Base-by-base conservation (phyloP, 2,888 invertebrate species). In the Dioctria linearis region DNA sequence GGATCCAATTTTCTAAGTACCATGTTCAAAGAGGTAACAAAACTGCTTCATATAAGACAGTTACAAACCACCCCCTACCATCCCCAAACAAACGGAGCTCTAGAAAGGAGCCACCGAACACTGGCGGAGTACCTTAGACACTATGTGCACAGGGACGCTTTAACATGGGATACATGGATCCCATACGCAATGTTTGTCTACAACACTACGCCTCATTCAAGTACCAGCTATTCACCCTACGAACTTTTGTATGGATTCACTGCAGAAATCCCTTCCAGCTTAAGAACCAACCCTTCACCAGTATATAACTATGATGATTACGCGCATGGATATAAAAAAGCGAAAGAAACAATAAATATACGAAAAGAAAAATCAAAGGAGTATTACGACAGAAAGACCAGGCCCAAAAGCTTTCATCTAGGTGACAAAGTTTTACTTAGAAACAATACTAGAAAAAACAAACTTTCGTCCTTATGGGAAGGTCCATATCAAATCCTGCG, bases 1-100 rank as follows among this genome's bases (percentile, higher is more conserved):
- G 88, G 87, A 3, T 84, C 85, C 11, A 85, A 88, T 73, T 88
- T 88, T 80, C 86, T 83, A 4, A 86, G 86, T 2, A 82, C 86
- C 9, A 51, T 87, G 66, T 82, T 88, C 4, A 85, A 85, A 84
- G 82, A 86, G 71, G 43, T 85, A 8, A 75, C 83, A 0, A 85
- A 84, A 83, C 59, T 85, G 6, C 84, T 86, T 65, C 85, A 85
- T 83, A 85, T 86, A 3, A 84, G 85, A 80, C 83, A 86, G 63
- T 82, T 86, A 5, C 79, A 83, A 69, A 85, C 84, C 3, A 85
- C 85, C 8, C 84, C 85, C 0, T 86, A 86, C 79, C 84, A 85
- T 78, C 86, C 79, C n/a, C 67, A 79, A 37, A 49, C 65, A 3
- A 78, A 78, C 61, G 78, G 66, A 49, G 51, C 65, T 86, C 76